Conservation (phyloP, 2,113 vertebrate species). For the Poicephalus meyeri region DNA sequence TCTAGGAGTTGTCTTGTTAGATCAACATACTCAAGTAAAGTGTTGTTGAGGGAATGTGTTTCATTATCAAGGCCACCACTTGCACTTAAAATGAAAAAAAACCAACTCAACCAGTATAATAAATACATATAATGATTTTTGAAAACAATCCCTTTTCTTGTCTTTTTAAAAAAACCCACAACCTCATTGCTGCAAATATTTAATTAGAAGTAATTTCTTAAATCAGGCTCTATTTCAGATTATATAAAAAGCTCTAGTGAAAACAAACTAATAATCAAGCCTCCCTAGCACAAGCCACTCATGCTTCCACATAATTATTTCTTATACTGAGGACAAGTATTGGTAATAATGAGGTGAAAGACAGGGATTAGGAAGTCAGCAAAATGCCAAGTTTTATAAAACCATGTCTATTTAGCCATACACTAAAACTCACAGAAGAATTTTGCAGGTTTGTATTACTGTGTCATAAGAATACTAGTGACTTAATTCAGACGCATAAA, state of each 20-base stretch:
- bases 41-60: conserved; percentile 96
- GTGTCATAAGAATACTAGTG: neutral
- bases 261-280: neutral
- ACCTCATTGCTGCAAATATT: neutral
- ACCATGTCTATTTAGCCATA: neutral
- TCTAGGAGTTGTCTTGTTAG: conserved; percentile 96
- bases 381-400: neutral
- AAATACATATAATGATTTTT: neutral
- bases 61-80: conserved; percentile 96
- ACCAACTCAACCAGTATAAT: neutral
- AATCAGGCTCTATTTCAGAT: neutral
- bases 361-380: neutral
- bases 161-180: neutral
- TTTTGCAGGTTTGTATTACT: neutral
- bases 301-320: neutral
- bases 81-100: conserved; percentile 75
- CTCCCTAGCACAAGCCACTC: neutral
- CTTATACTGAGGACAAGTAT: neutral
- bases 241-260: neutral
- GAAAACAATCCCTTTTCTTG: neutral
- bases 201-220: neutral
- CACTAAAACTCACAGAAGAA: neutral
- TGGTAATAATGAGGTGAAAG: neutral
- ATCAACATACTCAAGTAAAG: conserved; percentile 95
- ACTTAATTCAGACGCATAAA: neutral